phyloP scores from a whole-genome alignment of 2,797 vertebrate genomes.

The Ceyx erithaca region DNA sequence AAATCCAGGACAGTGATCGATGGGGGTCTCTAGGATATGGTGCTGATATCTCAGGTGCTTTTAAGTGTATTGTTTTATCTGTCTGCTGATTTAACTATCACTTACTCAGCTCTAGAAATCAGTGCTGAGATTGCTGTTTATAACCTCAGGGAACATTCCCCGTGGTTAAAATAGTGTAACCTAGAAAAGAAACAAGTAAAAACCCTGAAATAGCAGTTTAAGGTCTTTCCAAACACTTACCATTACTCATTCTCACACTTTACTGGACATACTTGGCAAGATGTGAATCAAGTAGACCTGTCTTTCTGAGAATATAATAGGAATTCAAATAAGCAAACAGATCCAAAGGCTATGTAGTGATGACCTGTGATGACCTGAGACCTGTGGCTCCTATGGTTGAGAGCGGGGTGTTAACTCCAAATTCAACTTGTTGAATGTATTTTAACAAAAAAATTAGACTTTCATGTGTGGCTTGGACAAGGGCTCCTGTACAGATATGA shows the following conservation, averaged over 20 bases:
- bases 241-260: neutral
- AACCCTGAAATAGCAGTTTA: neutral
- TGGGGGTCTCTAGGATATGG: neutral
- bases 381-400: neutral
- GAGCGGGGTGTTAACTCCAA: neutral
- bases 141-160: neutral
- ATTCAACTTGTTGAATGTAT: neutral
- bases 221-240: neutral
- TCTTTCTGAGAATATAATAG: neutral
- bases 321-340: neutral
- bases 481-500: neutral
- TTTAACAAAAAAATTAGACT: no score
- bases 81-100: neutral
- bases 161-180: neutral
- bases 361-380: neutral
- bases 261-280: neutral
- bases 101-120: neutral
- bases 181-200: neutral
- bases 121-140: neutral
- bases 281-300: neutral
- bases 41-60: neutral
- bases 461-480: neutral
- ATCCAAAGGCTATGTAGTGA: neutral
- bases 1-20: neutral
- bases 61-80: neutral